phyloP scores from a whole-genome alignment of 2,113 vertebrate species.

The Phalacrocorax carbo region DNA sequence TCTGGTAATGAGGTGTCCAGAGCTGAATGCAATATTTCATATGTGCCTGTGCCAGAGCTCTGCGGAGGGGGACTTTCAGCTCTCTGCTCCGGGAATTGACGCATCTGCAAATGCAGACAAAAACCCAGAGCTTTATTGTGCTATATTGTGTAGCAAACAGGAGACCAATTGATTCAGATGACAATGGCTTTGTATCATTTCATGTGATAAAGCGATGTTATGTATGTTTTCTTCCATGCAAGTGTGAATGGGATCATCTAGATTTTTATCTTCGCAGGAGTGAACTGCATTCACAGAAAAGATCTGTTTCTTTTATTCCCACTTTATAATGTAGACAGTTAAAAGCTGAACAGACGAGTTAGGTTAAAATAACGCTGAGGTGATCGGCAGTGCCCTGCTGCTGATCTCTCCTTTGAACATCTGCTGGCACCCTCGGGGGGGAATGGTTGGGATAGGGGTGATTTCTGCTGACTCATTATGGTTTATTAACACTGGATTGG shows the following conservation, averaged over 20 bases:
- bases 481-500: conserved; percentile 49
- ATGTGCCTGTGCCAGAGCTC: neutral
- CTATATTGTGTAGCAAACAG: neutral
- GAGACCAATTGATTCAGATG: neutral
- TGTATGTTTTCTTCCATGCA: neutral
- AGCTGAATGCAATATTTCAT: neutral
- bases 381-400: neutral
- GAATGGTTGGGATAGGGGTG: neutral
- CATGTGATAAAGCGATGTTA: neutral
- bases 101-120: neutral
- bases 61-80: neutral
- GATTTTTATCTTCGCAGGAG: neutral
- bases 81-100: neutral
- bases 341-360: neutral
- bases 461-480: conserved; percentile 44
- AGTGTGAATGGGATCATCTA: neutral
- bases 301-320: neutral
- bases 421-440: neutral
- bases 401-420: conserved; percentile 25
- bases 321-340: neutral
- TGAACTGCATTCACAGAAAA: neutral
- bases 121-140: neutral
- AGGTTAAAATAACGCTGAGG: neutral
- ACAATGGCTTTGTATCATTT: neutral
- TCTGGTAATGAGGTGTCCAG: conserved; percentile 40